Evolutionary conservation across 92 coral and sea anemone species (phyloP), one percentile per base, ranked within the genome.

Genomic region (Bergia puertoricense): DNA sequence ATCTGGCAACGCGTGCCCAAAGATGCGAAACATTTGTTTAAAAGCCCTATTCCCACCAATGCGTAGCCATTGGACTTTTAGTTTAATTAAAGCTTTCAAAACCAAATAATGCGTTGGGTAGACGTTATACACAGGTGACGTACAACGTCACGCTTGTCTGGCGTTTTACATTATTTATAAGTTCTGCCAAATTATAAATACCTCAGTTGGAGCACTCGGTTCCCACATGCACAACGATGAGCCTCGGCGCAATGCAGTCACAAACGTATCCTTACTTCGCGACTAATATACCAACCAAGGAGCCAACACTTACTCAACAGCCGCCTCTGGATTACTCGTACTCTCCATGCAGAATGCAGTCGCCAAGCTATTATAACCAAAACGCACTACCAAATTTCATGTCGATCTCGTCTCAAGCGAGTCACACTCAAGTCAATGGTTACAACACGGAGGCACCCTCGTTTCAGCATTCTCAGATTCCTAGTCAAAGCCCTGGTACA

Each of bases 91-190:
- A 94, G 90, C 91, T 93, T 95, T 95, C 96, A 95, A 93, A 93
- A 89, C 94, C 93, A 90, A 93, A 95, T 95, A 95, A 95, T 95
- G 95, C 94, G 92, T 88, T 88, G 93, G 92, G 94, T 89, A 91
- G 98, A 93, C 95, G 92, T 95, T 95, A 90, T 95, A 89, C 96
- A 93, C 98, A 93, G 98, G 98, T 95, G 98, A 95, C 98, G 89
- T 95, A 74, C 91, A 80, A 91, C 92, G 99, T 97, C 99, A 97
- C 95, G 97, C 98, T 90, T 93, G 97, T 97, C 96, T 97, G 98
- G 96, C 98, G 96, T 97, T 91, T 94, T 97, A 93, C 98, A 97
- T 97, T 93, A 97, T 97, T 97, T 94, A 97, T 97, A 90, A 94
- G 90, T 72, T 86, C 90, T 81, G 88, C 88, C 94, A 90, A 96